Base-by-base conservation (phyloP, 2,888 invertebrate genomes). In the Anoplius nigerrimus region DNA sequence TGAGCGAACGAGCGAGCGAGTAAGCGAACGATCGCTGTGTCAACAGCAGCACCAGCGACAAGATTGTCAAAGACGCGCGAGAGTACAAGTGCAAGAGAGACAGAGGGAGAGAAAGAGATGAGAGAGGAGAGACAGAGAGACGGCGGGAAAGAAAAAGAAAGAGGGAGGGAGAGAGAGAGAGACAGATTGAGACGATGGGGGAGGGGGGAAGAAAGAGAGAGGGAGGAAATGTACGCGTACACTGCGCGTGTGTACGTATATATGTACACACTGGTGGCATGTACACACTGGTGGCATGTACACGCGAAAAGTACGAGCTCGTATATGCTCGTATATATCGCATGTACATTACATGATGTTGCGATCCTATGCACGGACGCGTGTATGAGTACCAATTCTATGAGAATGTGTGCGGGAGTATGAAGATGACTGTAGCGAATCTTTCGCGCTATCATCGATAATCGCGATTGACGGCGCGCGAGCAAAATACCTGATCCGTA, bases 401-500 rank as follows among this genome's bases (percentile, higher is more conserved):
- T 2, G 13, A 11, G 48, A n/a, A 48, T 34, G 57, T 18, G 57
- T 27, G 55, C 34, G 42, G 2, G 42, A 5, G 16, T 15, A 53
- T 22, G 21, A n/a, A n/a, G n/a, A 53, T n/a, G 22, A 53, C 53
- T 22, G 22, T 53, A 52, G 52, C 20, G 21, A 24, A 24, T 53
- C 34, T 4, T 16, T 24, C 53, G n/a, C 45, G 55, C 55, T 22
- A 15, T 1, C 52, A 45, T 0, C 53, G 6, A 34, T 11, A 11
- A 22, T 2, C 24, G 15, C 53, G 53, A 21, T 62, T 62, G 66
- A 71, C 56, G 67, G 70, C 63, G 51, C 21, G 48, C 62, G 52
- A 43, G 69, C 43, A 34, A 71, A 75, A 79, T 93, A 96, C 96
- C 95, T 92, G 95, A 93, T 90, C 95, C 95, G 91, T 95, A 96